Evolutionary conservation across 2,113 vertebrate genomes (phyloP), one percentile per base, ranked within the genome.

Genomic region (Erinaceus europaeus): DNA sequence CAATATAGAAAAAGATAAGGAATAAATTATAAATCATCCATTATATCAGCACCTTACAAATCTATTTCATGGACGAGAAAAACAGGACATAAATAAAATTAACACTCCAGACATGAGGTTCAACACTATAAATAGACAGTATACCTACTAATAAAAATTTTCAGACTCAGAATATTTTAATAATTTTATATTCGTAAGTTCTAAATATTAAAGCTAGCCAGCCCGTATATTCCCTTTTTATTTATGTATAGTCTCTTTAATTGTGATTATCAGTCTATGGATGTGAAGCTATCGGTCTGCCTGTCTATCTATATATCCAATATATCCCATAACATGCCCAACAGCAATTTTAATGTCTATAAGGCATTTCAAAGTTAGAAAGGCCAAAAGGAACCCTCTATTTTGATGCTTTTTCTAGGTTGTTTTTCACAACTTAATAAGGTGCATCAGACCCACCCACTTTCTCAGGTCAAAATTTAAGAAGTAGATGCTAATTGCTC

Each of bases 1-100:
- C 20, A 67, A 62, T 67, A 53, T 52, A 48, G 18, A 74, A 86
- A 72, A 65, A 12, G 4, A 38, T 1, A 79, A 85, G 9, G 15
- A 86, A 79, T 53, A 86, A 79, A 83, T 76, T 42, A 55, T n/a
- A 92, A 75, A 59, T 77, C 17, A 62, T 52, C n/a, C 27, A 48
- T 53, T 53, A 72, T 46, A 13, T 68, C 14, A 36, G 9, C n/a
- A 85, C 27, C 17, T 29, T 17, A 36, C 1, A 27, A 13, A 61
- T 21, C 29, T 81, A 29, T 13, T 52, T 82, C 71, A 27, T 36
- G 21, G 3, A 61, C 89, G 36, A 2, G 5, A 42, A 85, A 57
- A 90, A 20, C 29, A 81, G 40, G 52, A 23, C 0, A 36, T 55
- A 38, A 55, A 13, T 77, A 88, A 59, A 85, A 64, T 17, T 11